phyloP scores from a whole-genome alignment of 2,113 vertebrate genomes.

The Gymnorhina tibicen region DNA sequence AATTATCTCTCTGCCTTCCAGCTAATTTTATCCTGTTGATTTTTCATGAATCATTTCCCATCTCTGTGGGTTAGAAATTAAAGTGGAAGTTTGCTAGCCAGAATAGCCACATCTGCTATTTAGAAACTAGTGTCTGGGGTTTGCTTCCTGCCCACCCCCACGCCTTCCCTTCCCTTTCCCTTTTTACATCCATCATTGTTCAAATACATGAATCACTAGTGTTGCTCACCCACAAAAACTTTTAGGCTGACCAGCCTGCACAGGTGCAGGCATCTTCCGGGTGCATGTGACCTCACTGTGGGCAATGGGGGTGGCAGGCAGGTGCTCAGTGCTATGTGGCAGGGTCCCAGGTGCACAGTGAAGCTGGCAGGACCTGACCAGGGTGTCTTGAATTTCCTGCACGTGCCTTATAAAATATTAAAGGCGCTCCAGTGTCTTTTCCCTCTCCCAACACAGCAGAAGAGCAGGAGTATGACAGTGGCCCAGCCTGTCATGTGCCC shows the following conservation, averaged over 20 bases:
- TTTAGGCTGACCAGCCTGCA: not conserved
- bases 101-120: constrained; percentile 56
- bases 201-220: not conserved
- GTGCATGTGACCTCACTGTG: not conserved
- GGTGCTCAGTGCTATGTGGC: not conserved
- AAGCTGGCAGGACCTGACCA: not conserved
- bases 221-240: not conserved
- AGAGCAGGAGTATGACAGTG: not conserved
- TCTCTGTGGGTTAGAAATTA: constrained; percentile 60
- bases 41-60: constrained; percentile 71
- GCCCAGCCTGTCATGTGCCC: not conserved
- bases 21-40: constrained; percentile 66
- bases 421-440: not conserved
- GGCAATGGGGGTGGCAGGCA: not conserved
- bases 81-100: constrained; percentile 52
- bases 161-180: not conserved
- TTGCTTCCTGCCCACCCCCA: constrained; percentile 43
- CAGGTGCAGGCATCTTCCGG: not conserved
- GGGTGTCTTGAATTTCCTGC: not conserved
- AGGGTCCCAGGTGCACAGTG: not conserved
- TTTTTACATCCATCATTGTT: not conserved
- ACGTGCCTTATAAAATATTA: not conserved
- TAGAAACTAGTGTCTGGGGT: constrained; percentile 30
- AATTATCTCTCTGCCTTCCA: constrained; percentile 54
- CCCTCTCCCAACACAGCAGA: not conserved